Evolutionary conservation across 1,140 invertebrate genomes (phyloP).

Genomic region (Planococcus citri): DNA sequence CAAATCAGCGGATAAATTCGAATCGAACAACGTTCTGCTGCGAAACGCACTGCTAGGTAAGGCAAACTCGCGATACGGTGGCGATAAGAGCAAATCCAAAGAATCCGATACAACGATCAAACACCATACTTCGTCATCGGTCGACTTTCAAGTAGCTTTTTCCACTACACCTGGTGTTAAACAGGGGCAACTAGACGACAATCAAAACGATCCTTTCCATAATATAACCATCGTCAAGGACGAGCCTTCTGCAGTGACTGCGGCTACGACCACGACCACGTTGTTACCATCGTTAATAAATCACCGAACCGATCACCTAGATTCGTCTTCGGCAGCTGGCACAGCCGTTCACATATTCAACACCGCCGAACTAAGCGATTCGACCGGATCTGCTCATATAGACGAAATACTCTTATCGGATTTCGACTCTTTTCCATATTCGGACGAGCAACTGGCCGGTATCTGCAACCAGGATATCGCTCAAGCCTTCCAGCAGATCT

Average conservation of each 20-base stretch:
- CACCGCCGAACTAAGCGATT: background rate
- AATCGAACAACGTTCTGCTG: constrained; percentile 55
- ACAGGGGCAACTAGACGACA: too few species aligned
- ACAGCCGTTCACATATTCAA: constrained; percentile 13
- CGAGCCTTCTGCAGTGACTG: constrained; percentile 23
- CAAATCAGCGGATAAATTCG: constrained; percentile 30
- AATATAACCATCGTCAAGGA: constrained; percentile 13
- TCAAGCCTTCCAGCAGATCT: constrained; percentile 20
- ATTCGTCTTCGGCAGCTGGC: too few species aligned
- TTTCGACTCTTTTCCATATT: background rate
- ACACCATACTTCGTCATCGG: background rate
- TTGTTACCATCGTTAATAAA: constrained; percentile 22
- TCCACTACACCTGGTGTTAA: background rate
- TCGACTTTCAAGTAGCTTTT: background rate
- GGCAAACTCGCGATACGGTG: constrained; percentile 32
- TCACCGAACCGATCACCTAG: constrained; percentile 22
- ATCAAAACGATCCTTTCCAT: constrained; percentile 15
- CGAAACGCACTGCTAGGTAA: constrained; percentile 65
- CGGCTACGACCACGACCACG: too few species aligned
- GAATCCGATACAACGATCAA: background rate
- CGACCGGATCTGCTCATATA: constrained; percentile 13
- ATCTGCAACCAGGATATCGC: constrained; percentile 9
- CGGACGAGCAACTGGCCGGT: constrained; percentile 6
- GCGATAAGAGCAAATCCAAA: constrained; percentile 26
- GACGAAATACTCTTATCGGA: constrained; percentile 1